Evolutionary conservation across 2,113 vertebrate genomes (phyloP).

Genomic region (Tauraco erythrolophus): DNA sequence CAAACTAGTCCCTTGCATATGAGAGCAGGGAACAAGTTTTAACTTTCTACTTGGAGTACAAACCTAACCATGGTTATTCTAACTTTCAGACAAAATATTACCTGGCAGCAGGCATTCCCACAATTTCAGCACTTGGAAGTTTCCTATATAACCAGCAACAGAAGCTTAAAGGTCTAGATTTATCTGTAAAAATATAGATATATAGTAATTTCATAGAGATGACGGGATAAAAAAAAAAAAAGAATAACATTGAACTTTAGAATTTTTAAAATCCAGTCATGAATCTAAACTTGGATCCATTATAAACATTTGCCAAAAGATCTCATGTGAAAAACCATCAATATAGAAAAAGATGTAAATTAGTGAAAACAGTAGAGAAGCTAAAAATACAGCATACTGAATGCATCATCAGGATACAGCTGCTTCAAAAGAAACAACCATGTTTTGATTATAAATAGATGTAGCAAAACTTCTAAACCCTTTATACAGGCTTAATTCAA

Average conservation of each 20-base stretch:
- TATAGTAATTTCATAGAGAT: background rate
- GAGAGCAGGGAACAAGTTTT: background rate
- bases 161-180: background rate
- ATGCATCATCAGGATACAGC: background rate
- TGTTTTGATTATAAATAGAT: background rate
- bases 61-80: background rate
- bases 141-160: background rate
- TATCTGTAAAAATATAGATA: background rate
- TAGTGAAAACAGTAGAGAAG: background rate
- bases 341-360: background rate
- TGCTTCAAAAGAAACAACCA: background rate
- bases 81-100: background rate
- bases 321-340: background rate
- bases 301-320: background rate
- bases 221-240: background rate
- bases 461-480: background rate
- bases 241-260: background rate
- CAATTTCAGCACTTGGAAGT: background rate
- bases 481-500: background rate
- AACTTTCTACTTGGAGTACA: background rate
- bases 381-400: constrained; percentile 11
- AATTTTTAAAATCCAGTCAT: constrained; percentile 1
- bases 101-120: background rate
- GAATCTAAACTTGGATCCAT: background rate
- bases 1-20: background rate